Evolutionary conservation across 2,888 invertebrate genomes (phyloP), one percentile per base, ranked within the genome.

Genomic region (Tribolium freemani): DNA sequence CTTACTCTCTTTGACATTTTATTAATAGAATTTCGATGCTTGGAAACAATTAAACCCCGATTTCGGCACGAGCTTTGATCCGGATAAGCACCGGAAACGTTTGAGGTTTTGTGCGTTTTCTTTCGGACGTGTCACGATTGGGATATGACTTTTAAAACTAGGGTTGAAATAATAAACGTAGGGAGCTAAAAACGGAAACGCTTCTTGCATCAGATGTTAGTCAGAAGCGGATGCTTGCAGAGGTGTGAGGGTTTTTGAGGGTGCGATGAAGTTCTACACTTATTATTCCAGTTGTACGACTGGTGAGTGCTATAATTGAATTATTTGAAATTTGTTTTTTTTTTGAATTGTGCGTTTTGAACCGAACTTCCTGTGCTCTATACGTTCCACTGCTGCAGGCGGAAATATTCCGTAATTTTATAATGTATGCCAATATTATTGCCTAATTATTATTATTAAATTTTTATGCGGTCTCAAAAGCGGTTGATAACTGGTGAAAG

Each of bases 111-210:
- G 57, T 56, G 50, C 50, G 53, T 69, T 38, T 69, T 31, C 60
- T 58, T 38, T n/a, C 48, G 48, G 48, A 20, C 48, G 38, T 68
- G 57, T 58, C 57, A 50, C 58, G 58, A 11, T 30, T 44, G 3
- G 64, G 26, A 64, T 64, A 64, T 57, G 31, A 70, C 63, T 63
- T 61, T 61, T 69, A 51, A 45, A 9, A 63, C 61, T 31, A 45
- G 69, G 69, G 69, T 70, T 70, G 69, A 63, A 70, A 63, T 70
- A 70, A 70, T 70, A 70, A 70, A 70, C 69, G 51, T 13, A 51
- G 63, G 56, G 69, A 69, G 54, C 54, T 70, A 63, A 70, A 70
- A 70, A 51, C 69, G 69, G 69, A 70, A 70, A 70, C 48, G 63
- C 56, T 63, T 46, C 57, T 54, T 21, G 31, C 50, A 51, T 53